A percentile compares a stretch with the other conserved stretches of the same genome.
Conservation (phyloP, 2,113 vertebrate species). For the Prionailurus bengalensis region DNA sequence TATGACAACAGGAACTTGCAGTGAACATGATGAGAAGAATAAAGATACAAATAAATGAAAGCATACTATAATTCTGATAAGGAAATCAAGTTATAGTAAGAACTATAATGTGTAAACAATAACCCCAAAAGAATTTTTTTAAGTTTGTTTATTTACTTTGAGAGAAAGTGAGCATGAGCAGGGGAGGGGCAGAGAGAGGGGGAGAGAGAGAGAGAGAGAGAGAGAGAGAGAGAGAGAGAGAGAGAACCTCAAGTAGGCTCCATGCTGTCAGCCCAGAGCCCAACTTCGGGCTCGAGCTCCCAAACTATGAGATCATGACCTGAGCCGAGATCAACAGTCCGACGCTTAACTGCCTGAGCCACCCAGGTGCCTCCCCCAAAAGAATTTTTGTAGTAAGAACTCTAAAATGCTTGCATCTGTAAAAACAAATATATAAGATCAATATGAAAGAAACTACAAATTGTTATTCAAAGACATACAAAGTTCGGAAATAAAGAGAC, state of each 20-base stretch:
- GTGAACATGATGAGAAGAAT: slow-evolving; percentile 17
- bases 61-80: not conserved
- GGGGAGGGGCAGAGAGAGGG: no score
- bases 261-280: no score
- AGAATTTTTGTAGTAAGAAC: not conserved
- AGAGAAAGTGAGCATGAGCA: no score
- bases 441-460: not conserved
- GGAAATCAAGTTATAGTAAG: not conserved
- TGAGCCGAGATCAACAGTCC: no score
- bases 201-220: no score
- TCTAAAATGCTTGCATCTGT: slow-evolving; percentile 21
- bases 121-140: not conserved
- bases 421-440: not conserved
- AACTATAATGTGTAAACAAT: not conserved
- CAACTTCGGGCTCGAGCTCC: no score
- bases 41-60: not conserved
- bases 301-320: no score
- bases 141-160: no score
- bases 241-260: no score
- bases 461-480: not conserved
- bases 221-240: no score
- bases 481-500: not conserved
- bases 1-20: not conserved
- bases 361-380: not conserved
- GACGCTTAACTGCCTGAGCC: no score